Conservation (phyloP, 2,797 vertebrate species). For the Trachops cirrhosus region DNA sequence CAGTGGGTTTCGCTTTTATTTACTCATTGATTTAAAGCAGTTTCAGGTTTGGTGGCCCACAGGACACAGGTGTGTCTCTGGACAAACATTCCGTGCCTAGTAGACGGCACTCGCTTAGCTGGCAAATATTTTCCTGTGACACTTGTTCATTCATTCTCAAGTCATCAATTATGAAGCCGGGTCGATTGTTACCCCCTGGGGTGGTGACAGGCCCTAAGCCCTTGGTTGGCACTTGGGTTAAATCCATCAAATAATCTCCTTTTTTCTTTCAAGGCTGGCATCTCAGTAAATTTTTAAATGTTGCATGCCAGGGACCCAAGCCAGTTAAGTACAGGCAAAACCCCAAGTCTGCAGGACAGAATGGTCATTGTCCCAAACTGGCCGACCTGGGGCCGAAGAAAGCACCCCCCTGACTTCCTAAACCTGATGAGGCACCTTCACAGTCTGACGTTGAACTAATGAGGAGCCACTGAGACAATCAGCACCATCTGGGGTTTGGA, state of each 20-base stretch:
- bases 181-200: not conserved
- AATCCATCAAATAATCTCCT: slow-evolving; percentile 71
- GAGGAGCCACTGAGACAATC: not conserved
- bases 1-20: slow-evolving; percentile 59
- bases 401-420: not conserved
- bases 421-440: not conserved
- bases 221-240: slow-evolving; percentile 76
- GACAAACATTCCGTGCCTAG: slow-evolving; percentile 23
- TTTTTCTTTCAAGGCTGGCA: slow-evolving; percentile 69
- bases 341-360: slow-evolving; percentile 58
- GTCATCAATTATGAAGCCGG: slow-evolving; percentile 56
- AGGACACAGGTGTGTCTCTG: slow-evolving; percentile 71
- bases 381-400: slow-evolving; percentile 16
- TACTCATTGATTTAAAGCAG: slow-evolving; percentile 65
- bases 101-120: slow-evolving; percentile 51
- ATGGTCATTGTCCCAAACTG: not conserved
- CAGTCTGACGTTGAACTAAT: not conserved
- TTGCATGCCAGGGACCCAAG: slow-evolving; percentile 75
- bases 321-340: slow-evolving; percentile 75
- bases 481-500: not conserved
- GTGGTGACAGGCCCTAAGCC: slow-evolving; percentile 52
- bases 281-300: slow-evolving; percentile 71
- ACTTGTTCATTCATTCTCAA: slow-evolving; percentile 70
- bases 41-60: slow-evolving; percentile 24
- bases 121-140: slow-evolving; percentile 60